Evolutionary conservation across 2,888 invertebrate genomes (phyloP).

Genomic region (Drosophila greeni): DNA sequence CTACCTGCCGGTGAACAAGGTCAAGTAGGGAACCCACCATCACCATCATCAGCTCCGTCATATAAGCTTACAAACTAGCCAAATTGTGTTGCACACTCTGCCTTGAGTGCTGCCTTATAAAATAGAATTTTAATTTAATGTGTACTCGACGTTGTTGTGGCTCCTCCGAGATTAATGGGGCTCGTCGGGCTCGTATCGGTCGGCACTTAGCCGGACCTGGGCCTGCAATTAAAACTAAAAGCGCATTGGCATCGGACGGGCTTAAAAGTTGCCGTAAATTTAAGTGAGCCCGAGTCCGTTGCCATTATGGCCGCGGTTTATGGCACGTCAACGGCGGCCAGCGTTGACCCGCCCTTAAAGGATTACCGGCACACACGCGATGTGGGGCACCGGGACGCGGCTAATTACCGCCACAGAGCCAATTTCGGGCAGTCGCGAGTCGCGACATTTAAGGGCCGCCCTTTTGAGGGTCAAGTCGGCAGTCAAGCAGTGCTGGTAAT

Average conservation of each 20-base stretch:
- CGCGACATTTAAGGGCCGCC: constrained; percentile 69
- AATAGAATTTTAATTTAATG: constrained; percentile 66
- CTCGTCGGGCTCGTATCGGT: constrained; percentile 50
- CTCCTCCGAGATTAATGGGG: constrained; percentile 57
- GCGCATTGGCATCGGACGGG: constrained; percentile 53
- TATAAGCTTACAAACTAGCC: constrained; percentile 53
- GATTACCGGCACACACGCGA: constrained; percentile 67
- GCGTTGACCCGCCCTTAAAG: constrained; percentile 54
- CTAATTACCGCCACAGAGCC: constrained; percentile 57
- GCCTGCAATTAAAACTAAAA: constrained; percentile 65
- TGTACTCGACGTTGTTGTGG: constrained; percentile 14
- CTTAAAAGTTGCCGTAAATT: constrained; percentile 43
- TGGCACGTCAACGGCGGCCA: constrained; percentile 54
- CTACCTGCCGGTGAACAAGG: constrained; percentile 61
- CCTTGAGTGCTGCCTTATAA: constrained; percentile 48
- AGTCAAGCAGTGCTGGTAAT: constrained; percentile 39
- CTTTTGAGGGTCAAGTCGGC: constrained; percentile 63
- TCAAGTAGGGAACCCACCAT: constrained; percentile 30
- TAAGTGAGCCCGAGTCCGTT: constrained; percentile 34
- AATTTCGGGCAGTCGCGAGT: constrained; percentile 56
- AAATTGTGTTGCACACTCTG: constrained; percentile 58
- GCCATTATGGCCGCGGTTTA: constrained; percentile 55
- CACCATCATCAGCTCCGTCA: constrained; percentile 1
- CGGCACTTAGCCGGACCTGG: constrained; percentile 39
- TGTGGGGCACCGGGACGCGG: constrained; percentile 45